phyloP scores from a whole-genome alignment of 2,888 invertebrate species.

The Octonoba sinensis region DNA sequence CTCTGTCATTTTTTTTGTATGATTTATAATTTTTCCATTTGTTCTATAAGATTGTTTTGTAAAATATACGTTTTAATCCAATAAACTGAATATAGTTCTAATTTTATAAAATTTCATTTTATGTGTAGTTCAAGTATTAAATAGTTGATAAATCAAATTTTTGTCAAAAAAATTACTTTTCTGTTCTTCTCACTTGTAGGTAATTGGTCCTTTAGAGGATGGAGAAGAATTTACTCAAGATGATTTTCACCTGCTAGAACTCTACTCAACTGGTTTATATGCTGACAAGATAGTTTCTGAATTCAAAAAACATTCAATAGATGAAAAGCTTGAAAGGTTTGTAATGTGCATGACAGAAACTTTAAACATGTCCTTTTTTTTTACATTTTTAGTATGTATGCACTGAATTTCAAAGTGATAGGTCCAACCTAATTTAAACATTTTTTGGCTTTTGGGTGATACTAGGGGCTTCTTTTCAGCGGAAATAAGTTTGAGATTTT shows the following conservation, averaged over 20 bases:
- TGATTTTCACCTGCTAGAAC: slow-evolving; percentile 90
- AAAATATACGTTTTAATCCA: background rate
- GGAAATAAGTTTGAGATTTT: too few species aligned
- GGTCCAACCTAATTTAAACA: too few species aligned
- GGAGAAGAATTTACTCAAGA: slow-evolving; percentile 85
- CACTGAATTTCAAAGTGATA: background rate
- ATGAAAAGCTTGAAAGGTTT: slow-evolving; percentile 30
- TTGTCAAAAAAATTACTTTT: background rate
- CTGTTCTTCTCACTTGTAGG: slow-evolving; percentile 66
- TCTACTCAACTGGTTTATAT: slow-evolving; percentile 72
- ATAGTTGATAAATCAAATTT: background rate
- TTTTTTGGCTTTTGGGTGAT: too few species aligned
- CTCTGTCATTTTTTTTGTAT: background rate
- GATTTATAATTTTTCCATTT: background rate
- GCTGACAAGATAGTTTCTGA: slow-evolving; percentile 80
- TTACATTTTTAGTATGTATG: background rate
- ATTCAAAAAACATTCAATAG: slow-evolving; percentile 68
- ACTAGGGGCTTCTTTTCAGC: too few species aligned
- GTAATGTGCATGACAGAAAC: background rate
- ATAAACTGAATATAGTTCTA: too few species aligned
- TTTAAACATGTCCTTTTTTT: background rate
- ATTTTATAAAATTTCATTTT: too few species aligned
- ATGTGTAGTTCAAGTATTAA: background rate
- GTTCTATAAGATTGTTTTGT: background rate
- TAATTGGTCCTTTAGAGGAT: slow-evolving; percentile 83